Evolutionary conservation across 2,888 invertebrate genomes (phyloP).

Genomic region (Copidosoma aretas): DNA sequence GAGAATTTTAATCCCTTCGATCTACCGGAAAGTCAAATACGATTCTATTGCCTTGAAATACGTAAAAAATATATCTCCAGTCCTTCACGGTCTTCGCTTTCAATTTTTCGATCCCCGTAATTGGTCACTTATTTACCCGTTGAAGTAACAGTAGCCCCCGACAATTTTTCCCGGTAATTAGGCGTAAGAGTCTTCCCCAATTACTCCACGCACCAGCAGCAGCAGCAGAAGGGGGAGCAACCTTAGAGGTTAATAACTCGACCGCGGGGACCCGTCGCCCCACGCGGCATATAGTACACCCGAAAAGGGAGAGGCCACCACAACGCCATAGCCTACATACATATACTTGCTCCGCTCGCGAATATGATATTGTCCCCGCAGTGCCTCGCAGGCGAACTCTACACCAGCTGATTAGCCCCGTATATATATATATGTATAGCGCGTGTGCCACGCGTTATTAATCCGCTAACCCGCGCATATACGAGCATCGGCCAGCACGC

Average conservation of each 20-base stretch:
- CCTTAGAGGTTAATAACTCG: conserved; percentile 61
- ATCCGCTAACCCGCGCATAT: conserved; percentile 60
- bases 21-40: too few relatives aligned
- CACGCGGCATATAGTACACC: background rate
- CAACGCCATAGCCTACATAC: conserved; percentile 20
- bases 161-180: conserved; percentile 35
- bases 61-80: too few relatives aligned
- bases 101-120: too few relatives aligned
- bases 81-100: too few relatives aligned
- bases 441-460: conserved; percentile 56
- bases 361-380: conserved; percentile 23
- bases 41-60: too few relatives aligned
- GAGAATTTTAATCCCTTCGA: too few relatives aligned
- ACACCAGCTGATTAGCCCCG: conserved; percentile 53
- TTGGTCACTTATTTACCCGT: too few relatives aligned
- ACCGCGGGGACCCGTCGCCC: conserved; percentile 28
- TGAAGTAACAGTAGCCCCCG: too few relatives aligned
- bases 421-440: too few relatives aligned
- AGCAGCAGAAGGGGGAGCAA: conserved; percentile 48
- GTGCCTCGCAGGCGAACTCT: conserved; percentile 47
- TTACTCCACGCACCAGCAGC: conserved; percentile 4
- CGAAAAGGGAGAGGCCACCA: background rate
- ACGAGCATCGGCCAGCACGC: too few relatives aligned
- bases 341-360: background rate
- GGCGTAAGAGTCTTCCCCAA: background rate